Percentiles rank a stretch among this genome's conserved stretches.
These are phyloP conservation scores for Beaufortia kweichowensis DNA, from an alignment of 2,113 vertebrate species.

Conservation along the genomic window DNA sequence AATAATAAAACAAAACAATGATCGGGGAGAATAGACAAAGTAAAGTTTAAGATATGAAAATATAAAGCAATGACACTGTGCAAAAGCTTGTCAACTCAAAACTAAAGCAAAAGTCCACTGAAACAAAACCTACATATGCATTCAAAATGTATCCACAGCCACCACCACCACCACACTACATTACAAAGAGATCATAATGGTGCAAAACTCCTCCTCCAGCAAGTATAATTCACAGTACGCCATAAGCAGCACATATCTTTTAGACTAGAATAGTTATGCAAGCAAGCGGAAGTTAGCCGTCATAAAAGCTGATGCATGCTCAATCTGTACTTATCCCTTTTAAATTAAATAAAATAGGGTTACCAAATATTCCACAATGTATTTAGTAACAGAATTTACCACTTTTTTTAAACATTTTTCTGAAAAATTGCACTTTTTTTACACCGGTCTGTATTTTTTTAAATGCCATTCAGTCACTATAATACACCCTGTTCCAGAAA, in stretches of 20 bases:
- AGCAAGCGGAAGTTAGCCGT: not conserved
- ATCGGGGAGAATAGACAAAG: not conserved
- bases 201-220: not conserved
- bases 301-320: not conserved
- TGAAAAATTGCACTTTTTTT: not conserved
- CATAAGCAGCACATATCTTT: not conserved
- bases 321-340: conserved; percentile 30
- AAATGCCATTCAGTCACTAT: not conserved
- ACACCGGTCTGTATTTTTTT: not conserved
- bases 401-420: not conserved
- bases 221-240: conserved; percentile 18
- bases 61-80: not conserved
- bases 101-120: too few relatives aligned
- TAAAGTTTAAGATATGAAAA: not conserved
- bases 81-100: not conserved
- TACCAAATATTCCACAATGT: not conserved
- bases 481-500: not conserved
- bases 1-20: conserved; percentile 45
- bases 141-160: not conserved
- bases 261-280: not conserved
- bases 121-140: not conserved
- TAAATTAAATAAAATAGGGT: not conserved
- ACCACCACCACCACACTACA: not conserved
- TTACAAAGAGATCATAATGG: not conserved
- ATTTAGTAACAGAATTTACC: conserved; percentile 3